Conservation (phyloP, 1,140 invertebrate species). For the Lasioglossum baleicum region DNA sequence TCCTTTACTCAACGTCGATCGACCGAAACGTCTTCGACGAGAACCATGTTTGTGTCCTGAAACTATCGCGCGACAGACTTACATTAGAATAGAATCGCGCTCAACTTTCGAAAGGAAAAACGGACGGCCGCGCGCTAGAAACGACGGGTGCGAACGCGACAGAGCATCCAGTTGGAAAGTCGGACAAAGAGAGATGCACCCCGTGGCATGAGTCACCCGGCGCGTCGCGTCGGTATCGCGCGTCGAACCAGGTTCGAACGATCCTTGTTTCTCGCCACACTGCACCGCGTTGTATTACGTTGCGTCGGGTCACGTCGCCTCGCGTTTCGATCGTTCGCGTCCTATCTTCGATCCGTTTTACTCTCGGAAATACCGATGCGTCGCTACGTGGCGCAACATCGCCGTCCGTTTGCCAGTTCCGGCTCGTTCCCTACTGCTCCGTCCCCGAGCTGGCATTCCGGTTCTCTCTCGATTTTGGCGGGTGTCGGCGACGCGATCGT, state of each 20-base stretch:
- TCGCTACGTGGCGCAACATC: not conserved
- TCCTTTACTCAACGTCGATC: not conserved
- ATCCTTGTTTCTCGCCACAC: not conserved
- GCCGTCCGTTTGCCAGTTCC: no score
- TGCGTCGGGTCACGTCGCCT: not conserved
- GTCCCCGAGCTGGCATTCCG: no score
- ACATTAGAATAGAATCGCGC: no score
- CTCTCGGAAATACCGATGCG: constrained; percentile 16
- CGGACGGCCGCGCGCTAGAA: not conserved
- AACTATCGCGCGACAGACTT: not conserved
- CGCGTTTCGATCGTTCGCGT: not conserved
- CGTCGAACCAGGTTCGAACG: constrained; percentile 1
- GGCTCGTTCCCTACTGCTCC: no score
- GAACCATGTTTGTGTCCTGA: not conserved
- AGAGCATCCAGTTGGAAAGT: not conserved
- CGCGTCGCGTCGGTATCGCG: not conserved
- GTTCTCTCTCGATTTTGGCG: no score
- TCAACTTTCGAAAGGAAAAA: no score
- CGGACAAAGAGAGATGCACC: not conserved
- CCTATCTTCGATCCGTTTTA: not conserved
- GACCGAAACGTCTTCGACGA: not conserved
- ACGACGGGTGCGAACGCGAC: not conserved
- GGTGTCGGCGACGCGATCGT: no score
- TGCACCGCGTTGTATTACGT: not conserved
- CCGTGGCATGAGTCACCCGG: constrained; percentile 23